These are phyloP conservation scores for Tetranychus piercei DNA, from an alignment of 2,888 invertebrate species.

Conservation along the genomic window DNA sequence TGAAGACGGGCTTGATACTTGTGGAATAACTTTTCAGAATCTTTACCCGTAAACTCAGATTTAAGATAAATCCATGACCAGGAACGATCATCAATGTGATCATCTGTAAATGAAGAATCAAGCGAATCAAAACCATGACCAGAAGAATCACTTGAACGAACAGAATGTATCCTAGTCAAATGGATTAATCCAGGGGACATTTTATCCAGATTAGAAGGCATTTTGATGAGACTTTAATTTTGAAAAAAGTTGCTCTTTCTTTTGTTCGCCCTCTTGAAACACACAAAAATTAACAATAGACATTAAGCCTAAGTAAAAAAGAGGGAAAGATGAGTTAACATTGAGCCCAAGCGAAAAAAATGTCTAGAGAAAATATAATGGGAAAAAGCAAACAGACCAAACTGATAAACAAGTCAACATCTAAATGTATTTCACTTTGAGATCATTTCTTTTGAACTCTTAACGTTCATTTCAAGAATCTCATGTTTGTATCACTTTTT, in stretches of 20 bases:
- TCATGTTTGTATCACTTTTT: background rate
- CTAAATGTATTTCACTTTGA: no score
- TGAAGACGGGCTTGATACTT: slow-evolving; percentile 26
- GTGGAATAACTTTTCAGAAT: slow-evolving; percentile 22
- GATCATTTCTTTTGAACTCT: background rate
- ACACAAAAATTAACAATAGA: no score
- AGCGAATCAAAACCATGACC: slow-evolving; percentile 1
- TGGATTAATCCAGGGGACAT: slow-evolving; percentile 8
- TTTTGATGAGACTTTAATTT: no score
- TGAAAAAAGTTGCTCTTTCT: no score
- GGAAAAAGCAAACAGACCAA: no score
- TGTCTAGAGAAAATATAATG: no score
- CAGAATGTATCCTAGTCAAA: slow-evolving; percentile 12
- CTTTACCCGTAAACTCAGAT: slow-evolving; percentile 19
- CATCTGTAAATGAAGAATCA: background rate
- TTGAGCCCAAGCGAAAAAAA: no score
- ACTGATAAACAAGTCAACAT: no score
- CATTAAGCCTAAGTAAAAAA: no score
- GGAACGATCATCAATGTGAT: slow-evolving; percentile 7
- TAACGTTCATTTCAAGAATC: background rate
- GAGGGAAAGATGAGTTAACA: no score
- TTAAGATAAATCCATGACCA: slow-evolving; percentile 20
- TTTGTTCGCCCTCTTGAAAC: no score
- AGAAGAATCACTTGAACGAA: slow-evolving; percentile 8
- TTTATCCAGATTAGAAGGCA: background rate